phyloP scores from a whole-genome alignment of 2,888 invertebrate genomes.

The Netelia fuscicornis region DNA sequence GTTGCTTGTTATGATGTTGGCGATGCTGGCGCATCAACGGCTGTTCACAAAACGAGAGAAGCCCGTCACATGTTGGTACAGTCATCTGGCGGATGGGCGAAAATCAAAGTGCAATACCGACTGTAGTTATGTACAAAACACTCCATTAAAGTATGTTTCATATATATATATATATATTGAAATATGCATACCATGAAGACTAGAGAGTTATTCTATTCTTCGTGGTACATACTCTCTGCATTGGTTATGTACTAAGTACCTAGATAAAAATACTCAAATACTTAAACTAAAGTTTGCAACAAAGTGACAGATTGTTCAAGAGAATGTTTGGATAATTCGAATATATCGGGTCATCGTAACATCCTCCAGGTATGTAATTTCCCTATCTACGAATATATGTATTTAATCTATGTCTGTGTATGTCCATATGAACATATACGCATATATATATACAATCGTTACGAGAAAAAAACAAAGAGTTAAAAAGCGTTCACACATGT shows the following conservation, averaged over 20 bases:
- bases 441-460: not conserved
- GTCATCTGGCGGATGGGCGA: not conserved
- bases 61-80: not conserved
- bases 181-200: not conserved
- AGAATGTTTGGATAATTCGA: slow-evolving; percentile 10
- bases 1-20: too few relatives aligned
- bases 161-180: not conserved
- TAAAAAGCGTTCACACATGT: not conserved
- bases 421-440: slow-evolving; percentile 24
- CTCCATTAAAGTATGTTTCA: not conserved
- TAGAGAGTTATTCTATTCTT: not conserved
- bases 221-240: slow-evolving; percentile 5
- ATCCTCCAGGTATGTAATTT: slow-evolving; percentile 15
- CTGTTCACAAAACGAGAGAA: not conserved
- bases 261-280: slow-evolving; percentile 35
- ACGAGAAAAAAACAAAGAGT: not conserved
- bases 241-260: slow-evolving; percentile 35
- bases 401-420: slow-evolving; percentile 5
- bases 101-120: not conserved
- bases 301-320: slow-evolving; percentile 14
- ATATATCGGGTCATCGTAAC: not conserved
- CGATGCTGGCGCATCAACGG: too few relatives aligned
- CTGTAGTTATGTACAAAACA: not conserved
- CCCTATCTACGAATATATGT: not conserved
- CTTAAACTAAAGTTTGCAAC: slow-evolving; percentile 12